A percentile compares a stretch with the other conserved stretches of the same genome.
These are phyloP conservation scores for Cyphomyrus plagiostoma DNA, from an alignment of 2,113 vertebrate genomes.

Conservation along the genomic window DNA sequence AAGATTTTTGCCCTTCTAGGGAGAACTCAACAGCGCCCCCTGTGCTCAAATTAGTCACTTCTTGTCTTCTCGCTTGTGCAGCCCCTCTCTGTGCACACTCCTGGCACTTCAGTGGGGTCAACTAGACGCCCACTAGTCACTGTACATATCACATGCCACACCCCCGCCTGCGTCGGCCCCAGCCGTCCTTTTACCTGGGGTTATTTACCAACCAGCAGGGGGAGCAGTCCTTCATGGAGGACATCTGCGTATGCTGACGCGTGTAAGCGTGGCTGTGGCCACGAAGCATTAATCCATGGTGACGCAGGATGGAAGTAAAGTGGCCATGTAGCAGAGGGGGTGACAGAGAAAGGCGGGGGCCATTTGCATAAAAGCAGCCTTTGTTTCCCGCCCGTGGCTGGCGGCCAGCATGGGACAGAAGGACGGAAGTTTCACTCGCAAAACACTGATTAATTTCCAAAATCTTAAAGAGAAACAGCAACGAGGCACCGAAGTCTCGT, in stretches of 20 bases:
- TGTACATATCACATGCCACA: slow-evolving; percentile 41
- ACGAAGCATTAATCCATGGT: not conserved
- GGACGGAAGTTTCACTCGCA: slow-evolving; percentile 67
- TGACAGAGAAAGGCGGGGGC: slow-evolving; percentile 47
- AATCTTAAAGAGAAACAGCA: slow-evolving; percentile 42
- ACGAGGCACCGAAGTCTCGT: slow-evolving; percentile 39
- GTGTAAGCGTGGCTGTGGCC: not conserved
- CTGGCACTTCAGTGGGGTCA: slow-evolving; percentile 20
- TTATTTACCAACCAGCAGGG: not conserved
- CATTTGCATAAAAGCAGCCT: slow-evolving; percentile 71
- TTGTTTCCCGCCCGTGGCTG: slow-evolving; percentile 65
- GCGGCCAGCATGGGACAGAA: slow-evolving; percentile 67
- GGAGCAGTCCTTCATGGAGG: not conserved
- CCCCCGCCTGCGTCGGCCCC: not conserved
- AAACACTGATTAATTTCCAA: slow-evolving; percentile 61
- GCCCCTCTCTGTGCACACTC: slow-evolving; percentile 46
- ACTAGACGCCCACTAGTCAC: slow-evolving; percentile 31
- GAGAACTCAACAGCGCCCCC: slow-evolving; percentile 33
- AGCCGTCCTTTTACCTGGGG: not conserved
- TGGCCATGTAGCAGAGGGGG: slow-evolving; percentile 35
- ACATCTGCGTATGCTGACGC: not conserved
- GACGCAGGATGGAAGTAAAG: not conserved
- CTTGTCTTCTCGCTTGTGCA: slow-evolving; percentile 58
- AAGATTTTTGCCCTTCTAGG: slow-evolving; percentile 15
- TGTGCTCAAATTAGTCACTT: slow-evolving; percentile 54